Base-by-base conservation (phyloP, 1,140 invertebrate species). In the Microplitis demolitor region DNA sequence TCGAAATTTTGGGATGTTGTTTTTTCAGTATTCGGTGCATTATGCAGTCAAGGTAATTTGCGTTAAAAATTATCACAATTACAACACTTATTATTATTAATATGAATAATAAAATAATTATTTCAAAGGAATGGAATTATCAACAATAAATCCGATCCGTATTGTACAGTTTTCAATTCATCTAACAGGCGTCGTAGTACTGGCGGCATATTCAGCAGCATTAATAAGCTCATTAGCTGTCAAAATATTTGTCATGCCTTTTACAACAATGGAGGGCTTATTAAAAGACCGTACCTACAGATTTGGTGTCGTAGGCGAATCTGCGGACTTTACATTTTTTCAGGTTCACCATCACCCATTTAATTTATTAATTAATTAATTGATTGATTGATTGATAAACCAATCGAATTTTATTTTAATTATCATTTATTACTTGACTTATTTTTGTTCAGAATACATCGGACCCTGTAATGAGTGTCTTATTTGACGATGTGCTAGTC, bases 121-220 rank as follows among this genome's bases (percentile, higher is more conserved):
- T 34, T 53, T 54, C 33, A 13, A 45, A 87, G 86, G 86, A 33
- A 82, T 85, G 74, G 64, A 79, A n/a, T 73, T 75, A 4, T 78
- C 78, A 0, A 3, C 35, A 0, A 61, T 85, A 11, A 82, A 86
- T 73, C 77, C 85, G 0, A 75, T 85, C n/a, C 74, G 84, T 66
- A 77, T 86, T 14, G 79, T 85, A 45, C 82, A 87, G 9, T 70
- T 86, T 3, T 78, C 84, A 33, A 73, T 85, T 31, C 81, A 87
- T 35, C 69, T 85, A 35, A 82, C 82, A 0, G 85, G 80, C 0
- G 82, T 87, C 1, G 78, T 87, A 4, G 78, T 88, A 35, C n/a
- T 87, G 8, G 81, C 85, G 4, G 85, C 85, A 0, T 87, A 88
- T 74, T 87, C 86, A 2, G 87, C 85, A 0, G 83, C 85, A n/a